These are phyloP conservation scores for Argyrosomus regius DNA, from an alignment of 2,797 vertebrate genomes.

Conservation along the genomic window DNA sequence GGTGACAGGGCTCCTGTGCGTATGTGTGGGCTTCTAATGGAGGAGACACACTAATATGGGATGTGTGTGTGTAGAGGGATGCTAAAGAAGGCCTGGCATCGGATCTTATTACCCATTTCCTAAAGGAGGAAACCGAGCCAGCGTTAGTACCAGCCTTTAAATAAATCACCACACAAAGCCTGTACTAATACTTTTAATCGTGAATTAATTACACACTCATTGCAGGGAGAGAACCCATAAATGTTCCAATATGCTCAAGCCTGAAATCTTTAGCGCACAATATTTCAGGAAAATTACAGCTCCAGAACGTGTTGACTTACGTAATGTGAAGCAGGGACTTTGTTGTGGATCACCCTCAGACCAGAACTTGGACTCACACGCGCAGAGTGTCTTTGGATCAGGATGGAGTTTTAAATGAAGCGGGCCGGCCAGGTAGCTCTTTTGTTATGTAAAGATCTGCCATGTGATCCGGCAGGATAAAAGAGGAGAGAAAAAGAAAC, in stretches of 20 bases:
- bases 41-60: constrained; percentile 63
- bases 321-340: constrained; percentile 24
- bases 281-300: constrained; percentile 42
- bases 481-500: constrained; percentile 85
- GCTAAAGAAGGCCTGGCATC: constrained; percentile 75
- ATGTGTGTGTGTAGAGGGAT: constrained; percentile 46
- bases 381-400: constrained; percentile 44
- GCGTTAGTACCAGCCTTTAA: constrained; percentile 76
- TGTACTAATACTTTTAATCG: constrained; percentile 84
- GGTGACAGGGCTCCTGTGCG: constrained; percentile 73
- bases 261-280: constrained; percentile 37
- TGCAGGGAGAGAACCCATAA: constrained; percentile 59
- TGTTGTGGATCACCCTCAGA: constrained; percentile 35
- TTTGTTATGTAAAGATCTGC: constrained; percentile 89
- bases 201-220: constrained; percentile 79
- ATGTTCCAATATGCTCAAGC: constrained; percentile 70
- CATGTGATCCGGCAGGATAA: constrained; percentile 85
- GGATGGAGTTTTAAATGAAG: constrained; percentile 70
- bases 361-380: constrained; percentile 58
- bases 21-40: constrained; percentile 73
- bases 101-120: constrained; percentile 83
- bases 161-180: constrained; percentile 85
- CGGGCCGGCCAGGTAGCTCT: constrained; percentile 79
- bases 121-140: constrained; percentile 82
- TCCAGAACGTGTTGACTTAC: constrained; percentile 5